phyloP scores from a whole-genome alignment of 2,113 vertebrate genomes.

The Chloropsis hardwickii region DNA sequence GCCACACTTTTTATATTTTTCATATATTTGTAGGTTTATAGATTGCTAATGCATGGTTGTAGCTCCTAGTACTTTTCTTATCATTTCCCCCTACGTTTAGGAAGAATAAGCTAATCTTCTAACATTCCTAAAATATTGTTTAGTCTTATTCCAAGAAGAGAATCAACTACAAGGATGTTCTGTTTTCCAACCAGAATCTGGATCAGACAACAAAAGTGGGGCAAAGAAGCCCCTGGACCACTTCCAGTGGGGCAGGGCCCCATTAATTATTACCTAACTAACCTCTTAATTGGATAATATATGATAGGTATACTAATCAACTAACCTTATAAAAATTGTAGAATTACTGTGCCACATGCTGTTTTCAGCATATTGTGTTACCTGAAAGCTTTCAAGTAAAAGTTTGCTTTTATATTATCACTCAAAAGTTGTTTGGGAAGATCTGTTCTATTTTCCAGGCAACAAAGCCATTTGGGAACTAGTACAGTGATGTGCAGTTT shows the following conservation, averaged over 20 bases:
- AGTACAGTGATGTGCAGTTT: no score
- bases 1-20: background rate
- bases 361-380: no score
- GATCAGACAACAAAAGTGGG: background rate
- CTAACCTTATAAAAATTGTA: no score
- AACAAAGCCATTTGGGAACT: no score
- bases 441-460: no score
- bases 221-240: background rate
- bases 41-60: background rate
- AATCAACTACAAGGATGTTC: background rate
- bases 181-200: background rate
- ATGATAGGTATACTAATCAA: no score
- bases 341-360: no score
- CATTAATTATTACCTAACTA: no score
- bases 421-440: no score
- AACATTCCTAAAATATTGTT: background rate
- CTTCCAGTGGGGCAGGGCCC: background rate
- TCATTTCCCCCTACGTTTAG: background rate
- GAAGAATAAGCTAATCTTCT: background rate
- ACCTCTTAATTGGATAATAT: no score
- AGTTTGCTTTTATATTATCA: no score
- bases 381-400: no score
- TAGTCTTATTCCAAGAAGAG: background rate
- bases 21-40: background rate
- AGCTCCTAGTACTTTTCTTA: background rate